Base-by-base conservation (phyloP, 2,888 invertebrate species). In the Chrysomela aeneicollis region DNA sequence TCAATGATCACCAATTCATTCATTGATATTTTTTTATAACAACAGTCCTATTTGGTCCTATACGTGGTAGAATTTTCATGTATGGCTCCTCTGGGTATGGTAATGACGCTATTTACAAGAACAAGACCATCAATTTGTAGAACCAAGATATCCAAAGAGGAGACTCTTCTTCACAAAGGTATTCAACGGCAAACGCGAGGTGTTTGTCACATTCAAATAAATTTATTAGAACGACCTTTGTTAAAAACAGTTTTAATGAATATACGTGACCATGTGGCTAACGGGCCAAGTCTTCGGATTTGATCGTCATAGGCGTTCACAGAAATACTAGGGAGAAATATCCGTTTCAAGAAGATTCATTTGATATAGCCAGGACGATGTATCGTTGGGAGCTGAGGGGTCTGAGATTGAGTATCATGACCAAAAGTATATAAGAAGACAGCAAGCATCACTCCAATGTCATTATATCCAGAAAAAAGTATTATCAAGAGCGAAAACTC, bases 221-320 rank as follows among this genome's bases (percentile, higher is more conserved):
- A 62, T 62, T 62, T 62, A 62, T 62, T 62, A 58, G 62, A 46
- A 46, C 62, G 50, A 49, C 62, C 62, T 62, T 62, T 62, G 42
- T 57, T 46, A 46, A 46, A 57, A 57, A 57, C 46, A 47, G 57
- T 57, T 57, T 57, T 57, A 57, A 57, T 57, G 57, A 46, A 26
- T 42, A 12, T 35, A 42, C 42, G 15, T 15, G 46, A 26, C 57
- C 57, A 57, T 57, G 57, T 57, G 47, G 57, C 46, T 57, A 53
- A 60, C 60, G 60, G 52, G 37, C 22, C 32, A 21, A 50, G 37
- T 52, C 52, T 50, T 50, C 18, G 59, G 26, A 21, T 52, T 52
- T 15, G 52, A 32, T 32, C n/a, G n/a, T 2, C 42, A 42, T 42
- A n/a, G 42, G 42, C 15, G 42, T 42, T 12, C 32, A 12, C 8